Conservation (phyloP, 2,888 invertebrate genomes). For the Orthosia gothica region DNA sequence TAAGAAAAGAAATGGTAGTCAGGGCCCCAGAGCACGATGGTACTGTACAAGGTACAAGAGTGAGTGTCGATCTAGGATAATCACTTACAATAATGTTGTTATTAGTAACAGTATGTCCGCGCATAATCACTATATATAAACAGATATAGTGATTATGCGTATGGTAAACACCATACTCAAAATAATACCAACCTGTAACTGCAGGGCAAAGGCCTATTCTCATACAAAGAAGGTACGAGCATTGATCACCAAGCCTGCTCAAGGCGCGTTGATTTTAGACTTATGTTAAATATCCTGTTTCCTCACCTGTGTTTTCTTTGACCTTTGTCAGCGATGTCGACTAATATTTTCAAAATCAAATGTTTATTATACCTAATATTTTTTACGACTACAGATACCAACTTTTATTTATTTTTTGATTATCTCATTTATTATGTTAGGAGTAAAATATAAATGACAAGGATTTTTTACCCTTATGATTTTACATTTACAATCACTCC, state of each 20-base stretch:
- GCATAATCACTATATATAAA: slow-evolving; percentile 28
- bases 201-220: no score
- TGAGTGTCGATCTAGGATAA: slow-evolving; percentile 37
- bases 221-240: no score
- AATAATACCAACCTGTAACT: no score
- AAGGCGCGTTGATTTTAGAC: no score
- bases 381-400: neutral
- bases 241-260: no score
- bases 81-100: slow-evolving; percentile 22
- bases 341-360: neutral
- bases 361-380: neutral
- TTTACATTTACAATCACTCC: neutral
- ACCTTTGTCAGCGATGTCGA: no score
- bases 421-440: neutral
- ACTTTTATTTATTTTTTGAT: neutral
- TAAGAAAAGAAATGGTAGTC: neutral
- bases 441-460: no score
- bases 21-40: slow-evolving; percentile 43
- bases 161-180: no score
- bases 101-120: neutral
- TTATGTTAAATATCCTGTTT: no score
- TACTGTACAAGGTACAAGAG: slow-evolving; percentile 24
- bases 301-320: no score
- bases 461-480: no score
- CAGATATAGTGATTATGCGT: no score